Base-by-base conservation (phyloP, 2,888 invertebrate species). In the Tridacna gigas region DNA sequence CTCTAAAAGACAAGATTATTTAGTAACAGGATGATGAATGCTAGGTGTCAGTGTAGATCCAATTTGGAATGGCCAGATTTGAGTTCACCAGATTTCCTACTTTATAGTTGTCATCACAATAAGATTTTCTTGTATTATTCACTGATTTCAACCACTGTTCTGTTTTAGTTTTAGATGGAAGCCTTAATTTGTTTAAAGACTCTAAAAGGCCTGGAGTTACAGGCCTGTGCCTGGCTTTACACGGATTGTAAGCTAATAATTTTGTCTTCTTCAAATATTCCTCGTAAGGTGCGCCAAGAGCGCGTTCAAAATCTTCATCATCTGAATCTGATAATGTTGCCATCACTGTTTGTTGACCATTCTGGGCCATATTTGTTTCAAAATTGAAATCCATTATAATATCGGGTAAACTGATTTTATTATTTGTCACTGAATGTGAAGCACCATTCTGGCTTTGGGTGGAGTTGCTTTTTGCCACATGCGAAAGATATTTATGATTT, bases 201-300 rank as follows among this genome's bases (percentile, higher is more conserved):
- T 90, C 89, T 48, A 90, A 78, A n/a, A 90, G 76, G 13, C 89
- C 89, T 0, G 90, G 90, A 0, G 90, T 90, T 3, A 90, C 84
- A 0, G 90, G 90, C 74, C 90, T 74, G 51, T 90, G 78, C 60
- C 76, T 73, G 12, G 79, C 76, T 65, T 61, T 25, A 48, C 79
- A 85, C n/a, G 86, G 85, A 48, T 83, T 88, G 63, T 71, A 67
- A 18, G 63, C n/a, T 28, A 77, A 76, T n/a, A 67, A 65, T 74
- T 74, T 79, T 13, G 67, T 63, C 37, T 37, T 37, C 26, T 82
- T 85, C 9, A 88, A 80, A 75, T 78, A 82, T 15, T 80, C 83
- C 48, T 88, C 88, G n/a, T 88, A 85, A 12, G 88, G 80, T 13
- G 84, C 84, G 28, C 84, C 87, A 18, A 84, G 22, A 51, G 73